Evolutionary conservation across 2,797 vertebrate genomes (phyloP).

Genomic region (Gouania willdenowi): DNA sequence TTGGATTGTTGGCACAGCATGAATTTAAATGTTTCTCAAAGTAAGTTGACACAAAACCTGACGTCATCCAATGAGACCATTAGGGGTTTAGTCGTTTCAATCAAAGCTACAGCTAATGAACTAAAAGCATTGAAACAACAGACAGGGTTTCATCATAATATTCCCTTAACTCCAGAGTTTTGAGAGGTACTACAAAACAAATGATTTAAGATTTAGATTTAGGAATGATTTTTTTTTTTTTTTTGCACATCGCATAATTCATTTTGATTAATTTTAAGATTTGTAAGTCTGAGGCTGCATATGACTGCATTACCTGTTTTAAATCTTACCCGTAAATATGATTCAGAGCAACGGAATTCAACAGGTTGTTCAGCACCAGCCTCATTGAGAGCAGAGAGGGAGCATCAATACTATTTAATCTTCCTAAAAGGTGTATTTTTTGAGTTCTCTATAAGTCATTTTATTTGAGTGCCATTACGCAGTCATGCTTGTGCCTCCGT

Average conservation of each 20-base stretch:
- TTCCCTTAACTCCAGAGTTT: no score
- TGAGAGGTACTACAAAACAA: no score
- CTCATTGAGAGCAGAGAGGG: slow-evolving; percentile 2
- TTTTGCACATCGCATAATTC: slow-evolving; percentile 2
- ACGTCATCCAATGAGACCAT: no score
- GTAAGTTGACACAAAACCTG: no score
- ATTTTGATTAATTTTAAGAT: slow-evolving; percentile 3
- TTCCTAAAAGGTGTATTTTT: slow-evolving; percentile 78
- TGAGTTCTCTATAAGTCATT: slow-evolving; percentile 73
- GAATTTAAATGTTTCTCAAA: no score
- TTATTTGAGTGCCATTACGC: slow-evolving; percentile 78
- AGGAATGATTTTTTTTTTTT: no score
- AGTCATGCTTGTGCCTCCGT: slow-evolving; percentile 54
- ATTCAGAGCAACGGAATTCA: slow-evolving; percentile 25
- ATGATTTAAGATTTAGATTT: no score
- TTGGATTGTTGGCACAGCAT: no score
- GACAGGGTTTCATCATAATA: no score
- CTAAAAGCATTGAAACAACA: no score
- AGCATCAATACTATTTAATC: slow-evolving; percentile 74
- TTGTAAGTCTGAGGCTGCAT: background rate
- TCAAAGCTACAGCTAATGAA: no score
- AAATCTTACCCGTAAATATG: slow-evolving; percentile 21
- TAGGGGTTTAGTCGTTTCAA: no score
- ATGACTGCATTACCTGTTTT: slow-evolving; percentile 14
- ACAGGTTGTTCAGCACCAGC: slow-evolving; percentile 47